Evolutionary conservation across 2,888 invertebrate species (phyloP), one percentile per base, ranked within the genome.

Genomic region (Ectobius pallidus): DNA sequence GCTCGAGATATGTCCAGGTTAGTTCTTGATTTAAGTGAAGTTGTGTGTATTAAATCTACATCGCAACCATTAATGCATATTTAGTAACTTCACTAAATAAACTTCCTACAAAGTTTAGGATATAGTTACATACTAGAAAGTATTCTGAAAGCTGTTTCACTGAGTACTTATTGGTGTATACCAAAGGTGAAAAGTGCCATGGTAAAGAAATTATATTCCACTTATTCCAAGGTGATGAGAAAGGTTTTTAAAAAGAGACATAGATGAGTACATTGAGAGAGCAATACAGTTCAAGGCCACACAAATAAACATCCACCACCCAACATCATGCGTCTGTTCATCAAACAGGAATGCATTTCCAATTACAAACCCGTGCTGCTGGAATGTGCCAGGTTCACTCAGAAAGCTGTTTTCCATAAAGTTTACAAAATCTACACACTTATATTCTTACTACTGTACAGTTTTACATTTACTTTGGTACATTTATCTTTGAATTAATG

Each of bases 191-290:
- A 16, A 32, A 3, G 58, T 58, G 58, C 58, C 58, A n/a, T 4
- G 27, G n/a, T 30, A 58, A n/a, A 14, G 55, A 55, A 55, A 30
- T 58, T 30, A 30, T 58, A 32, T 58, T 58, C 58, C 58, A 58
- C 58, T 58, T 58, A 58, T 58, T 58, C 58, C 30, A 30, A 1
- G 58, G 30, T n/a, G 58, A 30, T 46, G 16, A 30, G 30, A 32
- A 6, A n/a, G 58, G 58, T 32, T n/a, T 34, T n/a, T 9, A 65
- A 14, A 71, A 22, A 71, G 42, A 67, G 44, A 71, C 20, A 70
- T 20, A 70, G 55, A 62, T 9, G 58, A 18, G 34, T 65, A 32
- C 44, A 55, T 42, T 70, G 44, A 44, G 72, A 69, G 44, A 71
- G 32, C n/a, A 55, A 42, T 44, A 34, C 42, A 30, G 16, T 39